These are phyloP conservation scores for Calyptomena viridis DNA, from an alignment of 2,113 vertebrate genomes.

Conservation along the genomic window DNA sequence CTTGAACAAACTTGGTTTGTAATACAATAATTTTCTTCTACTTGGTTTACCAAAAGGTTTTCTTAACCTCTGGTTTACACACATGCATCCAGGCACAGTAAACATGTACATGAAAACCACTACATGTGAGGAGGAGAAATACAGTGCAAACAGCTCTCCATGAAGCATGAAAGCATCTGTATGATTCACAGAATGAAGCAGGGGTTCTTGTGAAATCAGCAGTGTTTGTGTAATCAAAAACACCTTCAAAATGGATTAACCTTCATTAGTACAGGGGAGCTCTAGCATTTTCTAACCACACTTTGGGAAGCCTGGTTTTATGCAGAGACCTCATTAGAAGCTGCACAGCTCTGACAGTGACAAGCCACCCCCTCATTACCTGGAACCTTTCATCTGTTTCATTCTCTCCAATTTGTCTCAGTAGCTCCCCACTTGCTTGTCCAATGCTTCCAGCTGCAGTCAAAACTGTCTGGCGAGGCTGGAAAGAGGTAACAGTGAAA, in stretches of 20 bases:
- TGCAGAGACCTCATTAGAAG: neutral
- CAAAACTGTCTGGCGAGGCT: slow-evolving; percentile 97
- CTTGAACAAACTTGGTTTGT: neutral
- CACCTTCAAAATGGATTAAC: neutral
- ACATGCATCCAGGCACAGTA: neutral
- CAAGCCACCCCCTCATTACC: slow-evolving; percentile 65
- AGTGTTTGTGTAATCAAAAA: neutral
- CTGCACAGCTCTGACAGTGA: neutral
- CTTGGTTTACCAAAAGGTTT: neutral
- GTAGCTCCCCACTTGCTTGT: slow-evolving; percentile 94
- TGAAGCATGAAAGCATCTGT: neutral
- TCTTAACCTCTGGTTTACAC: neutral
- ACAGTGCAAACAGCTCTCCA: neutral
- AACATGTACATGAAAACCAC: neutral
- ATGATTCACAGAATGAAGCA: neutral
- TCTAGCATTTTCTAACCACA: neutral
- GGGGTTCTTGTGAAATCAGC: neutral
- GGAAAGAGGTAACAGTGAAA: neutral
- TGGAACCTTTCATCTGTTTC: slow-evolving; percentile 98
- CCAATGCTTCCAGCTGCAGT: slow-evolving; percentile 97
- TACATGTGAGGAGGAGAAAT: neutral
- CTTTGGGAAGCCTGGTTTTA: neutral
- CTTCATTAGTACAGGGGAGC: neutral
- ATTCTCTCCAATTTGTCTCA: slow-evolving; percentile 96
- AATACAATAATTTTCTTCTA: neutral